A percentile compares a stretch with the other conserved stretches of the same genome.
phyloP scores from a whole-genome alignment of 2,888 invertebrate species.

The Calliphora vomitoria region DNA sequence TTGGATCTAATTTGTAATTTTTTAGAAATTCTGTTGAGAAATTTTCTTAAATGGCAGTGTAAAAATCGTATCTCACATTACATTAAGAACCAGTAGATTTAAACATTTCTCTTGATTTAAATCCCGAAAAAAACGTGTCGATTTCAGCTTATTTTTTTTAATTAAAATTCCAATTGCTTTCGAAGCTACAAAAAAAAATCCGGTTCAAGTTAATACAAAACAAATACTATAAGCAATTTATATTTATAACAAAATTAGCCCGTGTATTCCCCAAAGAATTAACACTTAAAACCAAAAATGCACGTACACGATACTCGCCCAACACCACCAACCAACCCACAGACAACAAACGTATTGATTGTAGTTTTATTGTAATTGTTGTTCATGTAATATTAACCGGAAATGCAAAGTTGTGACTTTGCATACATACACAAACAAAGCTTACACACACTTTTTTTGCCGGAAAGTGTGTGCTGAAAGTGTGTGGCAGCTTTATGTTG shows the following conservation, averaged over 20 bases:
- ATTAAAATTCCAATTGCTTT: constrained; percentile 24
- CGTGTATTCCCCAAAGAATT: constrained; percentile 4
- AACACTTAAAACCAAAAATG: constrained; percentile 21
- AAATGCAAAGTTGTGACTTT: constrained; percentile 49
- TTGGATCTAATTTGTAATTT: no score
- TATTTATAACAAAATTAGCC: constrained; percentile 3
- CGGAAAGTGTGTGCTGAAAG: not conserved
- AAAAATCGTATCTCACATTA: no score
- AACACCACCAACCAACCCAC: not conserved
- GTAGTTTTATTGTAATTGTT: constrained; percentile 56
- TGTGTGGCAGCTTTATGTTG: constrained; percentile 24
- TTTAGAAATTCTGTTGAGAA: no score
- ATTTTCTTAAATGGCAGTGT: no score
- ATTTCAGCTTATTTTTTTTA: not conserved
- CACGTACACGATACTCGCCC: not conserved
- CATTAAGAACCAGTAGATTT: no score
- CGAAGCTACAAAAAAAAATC: no score
- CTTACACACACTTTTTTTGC: not conserved
- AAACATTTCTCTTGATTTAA: no score
- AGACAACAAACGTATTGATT: constrained; percentile 20
- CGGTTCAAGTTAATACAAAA: not conserved
- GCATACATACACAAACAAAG: constrained; percentile 11
- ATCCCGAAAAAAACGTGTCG: not conserved
- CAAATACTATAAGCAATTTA: not conserved
- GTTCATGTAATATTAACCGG: constrained; percentile 61